Percentiles rank a stretch among this genome's conserved stretches.
These are phyloP conservation scores for Propsilocerus akamusi DNA, from an alignment of 1,140 invertebrate genomes.

Conservation along the genomic window DNA sequence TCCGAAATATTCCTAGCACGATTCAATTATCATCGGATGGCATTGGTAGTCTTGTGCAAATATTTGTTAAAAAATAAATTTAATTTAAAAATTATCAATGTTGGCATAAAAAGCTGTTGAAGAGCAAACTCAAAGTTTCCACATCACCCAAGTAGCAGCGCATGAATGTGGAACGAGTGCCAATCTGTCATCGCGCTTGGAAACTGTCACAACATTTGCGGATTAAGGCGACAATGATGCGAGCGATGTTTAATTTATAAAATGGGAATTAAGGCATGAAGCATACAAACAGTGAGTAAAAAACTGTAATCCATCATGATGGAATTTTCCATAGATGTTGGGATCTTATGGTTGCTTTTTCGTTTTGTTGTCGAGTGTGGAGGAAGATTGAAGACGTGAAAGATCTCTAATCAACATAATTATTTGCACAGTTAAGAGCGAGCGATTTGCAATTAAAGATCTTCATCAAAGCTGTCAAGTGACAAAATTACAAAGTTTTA, in stretches of 20 bases:
- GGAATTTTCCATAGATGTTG: no score
- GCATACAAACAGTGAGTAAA: neutral
- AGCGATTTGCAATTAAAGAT: no score
- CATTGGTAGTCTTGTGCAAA: neutral
- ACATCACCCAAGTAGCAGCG: neutral
- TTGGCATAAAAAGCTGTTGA: neutral
- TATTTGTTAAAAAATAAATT: conserved; percentile 1
- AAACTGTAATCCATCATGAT: conserved; percentile 2
- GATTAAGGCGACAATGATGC: neutral
- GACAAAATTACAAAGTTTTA: no score
- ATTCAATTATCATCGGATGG: neutral
- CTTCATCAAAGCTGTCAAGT: no score
- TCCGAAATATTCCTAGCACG: neutral
- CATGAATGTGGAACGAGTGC: conserved; percentile 2
- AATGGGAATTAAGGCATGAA: neutral
- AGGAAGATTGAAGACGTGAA: no score
- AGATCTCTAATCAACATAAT: no score
- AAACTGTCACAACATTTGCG: conserved; percentile 2
- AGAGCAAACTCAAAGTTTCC: neutral
- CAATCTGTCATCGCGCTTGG: neutral
- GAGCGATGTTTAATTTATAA: conserved; percentile 1
- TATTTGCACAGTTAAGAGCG: no score
- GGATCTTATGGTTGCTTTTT: no score
- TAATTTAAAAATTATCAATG: neutral
- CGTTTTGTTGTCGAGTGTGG: no score